Evolutionary conservation across 1,140 invertebrate species (phyloP), one percentile per base, ranked within the genome.

Genomic region (Asobara japonica): DNA sequence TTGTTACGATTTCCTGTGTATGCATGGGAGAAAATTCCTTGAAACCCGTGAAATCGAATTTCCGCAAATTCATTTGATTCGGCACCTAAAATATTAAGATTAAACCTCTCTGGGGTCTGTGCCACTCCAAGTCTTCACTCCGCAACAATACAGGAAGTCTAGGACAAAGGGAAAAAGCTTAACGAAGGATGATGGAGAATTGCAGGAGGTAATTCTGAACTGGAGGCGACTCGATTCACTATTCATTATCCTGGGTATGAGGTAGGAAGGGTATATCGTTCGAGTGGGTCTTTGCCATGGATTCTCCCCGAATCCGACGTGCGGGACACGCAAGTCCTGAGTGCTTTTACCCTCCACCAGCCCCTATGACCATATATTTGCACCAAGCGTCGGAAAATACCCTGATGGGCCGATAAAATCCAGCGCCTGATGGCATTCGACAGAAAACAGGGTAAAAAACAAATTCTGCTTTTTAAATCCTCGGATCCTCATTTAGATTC

Each of bases 151-250:
- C 8, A 51, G 20, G 22, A n/a, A 45, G 41, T n/a, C 41, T 5
- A 45, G 51, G 25, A 56, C 51, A 56, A 56, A 56, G 51, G 51
- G 22, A 27, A 56, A 27, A 27, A 56, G 22, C 51, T 56, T 56
- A 27, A 56, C 51, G 51, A 27, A 56, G 51, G 51, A 56, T 27
- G 51, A 56, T 56, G 22, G 22, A 56, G 18, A 56, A 56, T 3
- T 27, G 22, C 51, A 25, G 6, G 22, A 13, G 18, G 13, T 56
- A 56, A 56, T 56, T 18, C 20, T 56, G 10, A 22, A 25, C 20
- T 27, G 25, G 22, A 56, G 18, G 22, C 20, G 2, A 56, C 51
- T 56, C 51, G 51, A 25, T 56, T 27, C 51, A 56, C 18, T 22
- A 56, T 27, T 7, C 51, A 56, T 56, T 56, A 56, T 56, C 22